Evolutionary conservation across 2,797 vertebrate species (phyloP).

Genomic region (Psittacula derbiana): DNA sequence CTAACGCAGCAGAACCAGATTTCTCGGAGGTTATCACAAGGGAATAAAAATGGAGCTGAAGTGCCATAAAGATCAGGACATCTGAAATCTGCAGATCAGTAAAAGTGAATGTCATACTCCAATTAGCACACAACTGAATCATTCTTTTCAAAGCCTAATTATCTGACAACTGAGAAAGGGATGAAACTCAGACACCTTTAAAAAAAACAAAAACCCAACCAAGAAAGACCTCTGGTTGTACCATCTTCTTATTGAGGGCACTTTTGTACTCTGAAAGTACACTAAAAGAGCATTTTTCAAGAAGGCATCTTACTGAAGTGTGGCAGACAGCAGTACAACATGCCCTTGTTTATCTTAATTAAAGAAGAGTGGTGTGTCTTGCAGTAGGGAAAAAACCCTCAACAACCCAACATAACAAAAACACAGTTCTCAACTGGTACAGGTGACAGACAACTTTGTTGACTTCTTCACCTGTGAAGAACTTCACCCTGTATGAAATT

Average conservation of each 20-base stretch:
- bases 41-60: constrained; percentile 51
- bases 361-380: background rate
- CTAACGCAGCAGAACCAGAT: constrained; percentile 53
- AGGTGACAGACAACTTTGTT: background rate
- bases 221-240: background rate
- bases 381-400: background rate
- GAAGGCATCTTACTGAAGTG: background rate
- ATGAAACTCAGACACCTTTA: background rate
- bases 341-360: background rate
- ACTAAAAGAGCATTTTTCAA: constrained; percentile 8
- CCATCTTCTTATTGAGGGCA: background rate
- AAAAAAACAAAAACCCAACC: background rate
- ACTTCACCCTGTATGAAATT: background rate
- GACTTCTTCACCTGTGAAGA: background rate
- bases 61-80: background rate
- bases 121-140: background rate
- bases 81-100: constrained; percentile 27
- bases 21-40: constrained; percentile 46
- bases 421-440: background rate
- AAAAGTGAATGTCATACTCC: constrained; percentile 15
- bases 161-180: background rate
- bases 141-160: background rate
- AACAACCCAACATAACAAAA: background rate
- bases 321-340: background rate
- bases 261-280: background rate